A percentile compares a stretch with the other conserved stretches of the same genome.
Evolutionary conservation across 2,888 invertebrate species (phyloP).

Genomic region (Dryobotodes eremita): DNA sequence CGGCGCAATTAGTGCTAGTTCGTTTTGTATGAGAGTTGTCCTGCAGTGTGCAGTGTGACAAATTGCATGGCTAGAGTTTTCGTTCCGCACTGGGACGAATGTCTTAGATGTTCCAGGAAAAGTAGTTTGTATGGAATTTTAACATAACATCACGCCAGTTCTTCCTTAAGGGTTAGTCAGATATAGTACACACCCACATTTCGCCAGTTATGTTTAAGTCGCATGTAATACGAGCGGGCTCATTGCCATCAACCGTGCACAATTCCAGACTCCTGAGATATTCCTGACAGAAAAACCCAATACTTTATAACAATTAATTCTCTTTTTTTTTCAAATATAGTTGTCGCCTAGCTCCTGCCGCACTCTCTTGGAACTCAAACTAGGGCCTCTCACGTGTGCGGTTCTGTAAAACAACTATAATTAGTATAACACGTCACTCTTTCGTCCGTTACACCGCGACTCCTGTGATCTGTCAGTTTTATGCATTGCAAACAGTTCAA

Average conservation of each 20-base stretch:
- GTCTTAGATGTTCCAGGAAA: not conserved
- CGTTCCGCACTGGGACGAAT: not conserved
- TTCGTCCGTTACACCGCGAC: slow-evolving; percentile 2
- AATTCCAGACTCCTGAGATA: not conserved
- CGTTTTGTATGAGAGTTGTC: not conserved
- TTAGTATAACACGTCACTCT: slow-evolving; percentile 11
- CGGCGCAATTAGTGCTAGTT: no score
- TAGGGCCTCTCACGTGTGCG: not conserved
- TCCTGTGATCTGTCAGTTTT: slow-evolving; percentile 14
- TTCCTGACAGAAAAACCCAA: not conserved
- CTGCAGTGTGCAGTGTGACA: not conserved
- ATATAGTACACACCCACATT: not conserved
- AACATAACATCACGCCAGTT: not conserved
- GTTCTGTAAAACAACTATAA: slow-evolving; percentile 9
- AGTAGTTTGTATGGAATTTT: not conserved
- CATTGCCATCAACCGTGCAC: not conserved
- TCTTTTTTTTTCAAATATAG: not conserved
- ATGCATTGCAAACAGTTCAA: slow-evolving; percentile 45
- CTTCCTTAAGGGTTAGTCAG: not conserved
- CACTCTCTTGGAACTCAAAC: no score
- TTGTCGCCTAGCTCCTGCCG: slow-evolving; percentile 8
- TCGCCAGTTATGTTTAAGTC: no score
- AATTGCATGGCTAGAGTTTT: not conserved
- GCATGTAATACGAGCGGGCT: not conserved
- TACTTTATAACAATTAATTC: not conserved